Evolutionary conservation across 2,797 vertebrate genomes (phyloP).

Genomic region (Cyprinella venusta): DNA sequence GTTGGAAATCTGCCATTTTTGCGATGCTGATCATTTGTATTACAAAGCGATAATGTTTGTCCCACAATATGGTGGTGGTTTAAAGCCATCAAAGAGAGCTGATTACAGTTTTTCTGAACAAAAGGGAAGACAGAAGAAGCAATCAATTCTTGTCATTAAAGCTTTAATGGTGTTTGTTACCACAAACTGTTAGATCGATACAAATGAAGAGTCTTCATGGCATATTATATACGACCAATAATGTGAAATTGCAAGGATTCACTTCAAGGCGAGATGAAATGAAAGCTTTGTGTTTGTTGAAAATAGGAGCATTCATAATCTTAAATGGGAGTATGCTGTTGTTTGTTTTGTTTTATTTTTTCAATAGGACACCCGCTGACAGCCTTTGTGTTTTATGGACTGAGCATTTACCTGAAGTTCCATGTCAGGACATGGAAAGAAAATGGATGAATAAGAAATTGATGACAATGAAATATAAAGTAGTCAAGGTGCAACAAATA

Average conservation of each 20-base stretch:
- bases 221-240: neutral
- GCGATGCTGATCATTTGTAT: neutral
- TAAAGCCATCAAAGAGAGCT: conserved; percentile 35
- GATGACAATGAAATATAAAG: conserved; percentile 1
- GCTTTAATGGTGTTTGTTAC: conserved; percentile 26
- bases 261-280: neutral
- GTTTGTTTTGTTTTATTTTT: neutral
- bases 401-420: neutral
- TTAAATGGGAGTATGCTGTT: neutral
- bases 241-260: conserved; percentile 5
- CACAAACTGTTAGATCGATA: conserved; percentile 39
- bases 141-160: conserved; percentile 29
- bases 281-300: neutral
- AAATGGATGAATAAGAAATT: conserved; percentile 1
- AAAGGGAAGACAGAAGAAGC: conserved; percentile 26
- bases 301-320: conserved; percentile 1
- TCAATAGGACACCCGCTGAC: neutral
- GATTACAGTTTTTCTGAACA: conserved; percentile 30
- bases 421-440: neutral
- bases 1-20: conserved; percentile 10
- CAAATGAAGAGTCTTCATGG: conserved; percentile 16
- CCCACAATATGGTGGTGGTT: conserved; percentile 20
- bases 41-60: conserved; percentile 38
- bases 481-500: neutral
- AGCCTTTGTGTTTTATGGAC: conserved; percentile 16